A percentile compares a stretch with the other conserved stretches of the same genome.
phyloP scores from a whole-genome alignment of 2,113 vertebrate species.

The Sapayoa aenigma region DNA sequence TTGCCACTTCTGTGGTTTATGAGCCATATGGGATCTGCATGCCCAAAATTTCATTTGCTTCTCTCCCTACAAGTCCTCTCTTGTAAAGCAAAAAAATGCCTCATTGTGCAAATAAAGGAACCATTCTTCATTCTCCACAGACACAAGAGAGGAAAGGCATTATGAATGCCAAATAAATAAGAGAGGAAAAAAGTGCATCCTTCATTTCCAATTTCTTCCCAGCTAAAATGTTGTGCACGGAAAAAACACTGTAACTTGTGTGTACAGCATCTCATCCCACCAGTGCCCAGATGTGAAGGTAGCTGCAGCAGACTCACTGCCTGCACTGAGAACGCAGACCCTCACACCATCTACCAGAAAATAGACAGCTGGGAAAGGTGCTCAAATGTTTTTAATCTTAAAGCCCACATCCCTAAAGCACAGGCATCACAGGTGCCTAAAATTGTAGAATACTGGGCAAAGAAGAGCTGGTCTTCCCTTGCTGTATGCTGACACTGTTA shows the following conservation, averaged over 20 bases:
- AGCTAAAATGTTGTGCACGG: neutral
- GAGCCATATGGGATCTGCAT: neutral
- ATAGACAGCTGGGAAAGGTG: neutral
- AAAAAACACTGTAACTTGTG: neutral
- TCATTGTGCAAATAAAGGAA: slow-evolving; percentile 1
- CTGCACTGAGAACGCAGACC: neutral
- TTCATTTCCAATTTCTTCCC: neutral
- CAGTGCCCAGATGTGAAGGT: accelerated
- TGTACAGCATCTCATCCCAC: neutral
- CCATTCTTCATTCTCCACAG: slow-evolving; percentile 8
- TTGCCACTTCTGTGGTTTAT: slow-evolving; percentile 3
- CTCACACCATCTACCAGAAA: neutral
- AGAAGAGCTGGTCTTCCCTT: neutral
- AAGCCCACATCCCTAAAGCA: neutral
- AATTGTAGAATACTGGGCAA: neutral
- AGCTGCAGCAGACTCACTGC: neutral
- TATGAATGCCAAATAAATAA: neutral
- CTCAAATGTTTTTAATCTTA: neutral
- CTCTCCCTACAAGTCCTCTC: neutral
- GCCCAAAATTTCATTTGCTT: slow-evolving; percentile 29
- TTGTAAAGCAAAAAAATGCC: slow-evolving; percentile 2
- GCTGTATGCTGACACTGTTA: neutral
- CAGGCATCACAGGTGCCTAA: neutral
- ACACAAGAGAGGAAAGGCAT: neutral
- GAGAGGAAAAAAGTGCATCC: neutral